phyloP scores from a whole-genome alignment of 2,113 vertebrate species.

The Perca flavescens region DNA sequence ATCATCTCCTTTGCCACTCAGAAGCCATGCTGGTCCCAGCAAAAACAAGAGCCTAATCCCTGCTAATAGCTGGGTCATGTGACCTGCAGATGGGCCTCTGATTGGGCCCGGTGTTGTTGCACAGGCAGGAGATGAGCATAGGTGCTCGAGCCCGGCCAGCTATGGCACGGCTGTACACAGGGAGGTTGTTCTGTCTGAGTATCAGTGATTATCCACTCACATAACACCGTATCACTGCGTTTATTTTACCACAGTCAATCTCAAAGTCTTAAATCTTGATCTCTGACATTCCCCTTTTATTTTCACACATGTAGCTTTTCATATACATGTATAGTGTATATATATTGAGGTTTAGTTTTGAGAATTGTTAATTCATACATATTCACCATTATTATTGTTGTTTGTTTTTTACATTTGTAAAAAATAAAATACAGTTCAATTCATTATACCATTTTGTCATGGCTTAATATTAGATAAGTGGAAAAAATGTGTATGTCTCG shows the following conservation, averaged over 20 bases:
- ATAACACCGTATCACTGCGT: slow-evolving; percentile 48
- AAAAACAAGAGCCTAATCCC: slow-evolving; percentile 78
- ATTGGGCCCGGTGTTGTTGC: slow-evolving; percentile 74
- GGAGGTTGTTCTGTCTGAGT: slow-evolving; percentile 50
- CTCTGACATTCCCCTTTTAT: background rate
- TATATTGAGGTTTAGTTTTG: too few relatives aligned
- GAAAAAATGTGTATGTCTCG: background rate
- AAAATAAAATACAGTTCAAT: too few relatives aligned
- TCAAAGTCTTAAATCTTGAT: slow-evolving; percentile 17
- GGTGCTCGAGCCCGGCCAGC: slow-evolving; percentile 53
- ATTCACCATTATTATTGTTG: too few relatives aligned
- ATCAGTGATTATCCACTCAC: slow-evolving; percentile 71
- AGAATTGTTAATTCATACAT: too few relatives aligned
- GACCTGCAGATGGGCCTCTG: slow-evolving; percentile 57
- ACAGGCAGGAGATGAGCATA: slow-evolving; percentile 66
- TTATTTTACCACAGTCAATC: slow-evolving; percentile 35
- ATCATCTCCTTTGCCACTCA: slow-evolving; percentile 80
- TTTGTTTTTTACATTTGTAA: too few relatives aligned
- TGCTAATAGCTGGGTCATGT: slow-evolving; percentile 75
- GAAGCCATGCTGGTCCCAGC: slow-evolving; percentile 81
- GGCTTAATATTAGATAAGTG: background rate
- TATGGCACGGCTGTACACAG: slow-evolving; percentile 24
- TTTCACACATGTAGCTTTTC: background rate
- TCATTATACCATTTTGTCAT: background rate
- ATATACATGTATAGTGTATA: too few relatives aligned